Percentiles rank a stretch among this genome's conserved stretches.
Evolutionary conservation across 2,888 invertebrate genomes (phyloP).

Genomic region (Strigamia crassipes): DNA sequence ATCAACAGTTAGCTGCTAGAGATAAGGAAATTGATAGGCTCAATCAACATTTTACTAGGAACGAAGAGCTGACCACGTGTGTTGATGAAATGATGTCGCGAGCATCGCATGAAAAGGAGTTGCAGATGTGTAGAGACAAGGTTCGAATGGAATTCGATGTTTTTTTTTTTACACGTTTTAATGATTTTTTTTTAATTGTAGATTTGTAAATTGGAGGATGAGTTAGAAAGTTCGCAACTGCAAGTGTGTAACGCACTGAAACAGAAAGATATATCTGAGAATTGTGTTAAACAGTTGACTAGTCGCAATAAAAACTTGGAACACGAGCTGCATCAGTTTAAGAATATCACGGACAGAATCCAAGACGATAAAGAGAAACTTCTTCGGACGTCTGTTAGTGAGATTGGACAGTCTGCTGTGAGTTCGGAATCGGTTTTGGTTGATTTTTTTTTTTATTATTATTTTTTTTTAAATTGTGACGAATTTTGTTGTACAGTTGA

Average conservation of each 20-base stretch:
- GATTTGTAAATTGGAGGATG: not conserved
- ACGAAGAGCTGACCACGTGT: not conserved
- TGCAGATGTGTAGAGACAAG: not conserved
- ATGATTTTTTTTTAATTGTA: not conserved
- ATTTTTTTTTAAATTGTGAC: not conserved
- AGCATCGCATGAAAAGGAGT: not conserved
- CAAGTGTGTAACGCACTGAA: not conserved
- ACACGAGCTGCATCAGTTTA: conserved; percentile 19
- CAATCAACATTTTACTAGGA: not conserved
- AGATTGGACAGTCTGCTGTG: not conserved
- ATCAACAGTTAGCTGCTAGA: not conserved
- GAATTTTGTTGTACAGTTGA: not conserved
- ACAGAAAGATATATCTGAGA: not conserved
- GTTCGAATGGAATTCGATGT: not conserved
- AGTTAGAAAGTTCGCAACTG: not conserved
- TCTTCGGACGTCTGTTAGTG: not conserved
- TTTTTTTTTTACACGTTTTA: not conserved
- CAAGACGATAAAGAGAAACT: not conserved
- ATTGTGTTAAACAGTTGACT: not conserved
- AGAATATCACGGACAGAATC: conserved; percentile 3
- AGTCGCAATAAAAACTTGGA: conserved; percentile 9
- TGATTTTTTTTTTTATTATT: not conserved
- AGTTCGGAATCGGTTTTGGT: not conserved
- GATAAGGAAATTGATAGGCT: conserved; percentile 39
- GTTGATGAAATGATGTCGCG: not conserved